Evolutionary conservation across 2,888 invertebrate genomes (phyloP).

Genomic region (Psylliodes chrysocephalus): DNA sequence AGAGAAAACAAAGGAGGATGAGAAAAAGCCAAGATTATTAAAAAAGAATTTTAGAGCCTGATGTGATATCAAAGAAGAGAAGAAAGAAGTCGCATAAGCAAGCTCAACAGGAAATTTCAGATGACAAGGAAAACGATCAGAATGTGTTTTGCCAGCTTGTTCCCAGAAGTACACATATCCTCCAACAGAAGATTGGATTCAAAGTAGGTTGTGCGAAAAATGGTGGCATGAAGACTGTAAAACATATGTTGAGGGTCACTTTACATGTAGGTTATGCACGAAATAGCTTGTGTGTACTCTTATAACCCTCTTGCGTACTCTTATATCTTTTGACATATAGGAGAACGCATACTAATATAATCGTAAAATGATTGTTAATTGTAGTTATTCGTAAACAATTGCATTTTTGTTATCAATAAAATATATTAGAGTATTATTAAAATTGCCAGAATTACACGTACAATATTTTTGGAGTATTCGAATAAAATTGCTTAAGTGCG

Average conservation of each 20-base stretch:
- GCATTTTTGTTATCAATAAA: constrained; percentile 2
- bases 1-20: constrained; percentile 2
- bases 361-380: no score
- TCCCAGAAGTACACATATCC: constrained; percentile 2
- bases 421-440: constrained; percentile 6
- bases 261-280: constrained; percentile 10
- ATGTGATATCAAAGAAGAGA: background rate
- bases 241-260: constrained; percentile 15
- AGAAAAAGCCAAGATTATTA: background rate
- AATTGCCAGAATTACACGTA: background rate
- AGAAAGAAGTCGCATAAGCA: background rate
- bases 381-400: constrained; percentile 10
- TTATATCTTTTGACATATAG: background rate
- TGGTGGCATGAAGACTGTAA: constrained; percentile 18
- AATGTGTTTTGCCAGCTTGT: background rate
- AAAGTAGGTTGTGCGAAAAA: constrained; percentile 6
- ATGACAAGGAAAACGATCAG: background rate
- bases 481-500: background rate
- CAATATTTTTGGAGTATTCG: constrained; percentile 1
- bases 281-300: constrained; percentile 5
- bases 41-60: background rate
- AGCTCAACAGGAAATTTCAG: background rate
- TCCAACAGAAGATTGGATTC: constrained; percentile 6
- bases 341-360: constrained; percentile 8
- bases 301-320: background rate